Evolutionary conservation across 2,888 invertebrate species (phyloP), one percentile per base, ranked within the genome.

Genomic region (Pomacea canaliculata): DNA sequence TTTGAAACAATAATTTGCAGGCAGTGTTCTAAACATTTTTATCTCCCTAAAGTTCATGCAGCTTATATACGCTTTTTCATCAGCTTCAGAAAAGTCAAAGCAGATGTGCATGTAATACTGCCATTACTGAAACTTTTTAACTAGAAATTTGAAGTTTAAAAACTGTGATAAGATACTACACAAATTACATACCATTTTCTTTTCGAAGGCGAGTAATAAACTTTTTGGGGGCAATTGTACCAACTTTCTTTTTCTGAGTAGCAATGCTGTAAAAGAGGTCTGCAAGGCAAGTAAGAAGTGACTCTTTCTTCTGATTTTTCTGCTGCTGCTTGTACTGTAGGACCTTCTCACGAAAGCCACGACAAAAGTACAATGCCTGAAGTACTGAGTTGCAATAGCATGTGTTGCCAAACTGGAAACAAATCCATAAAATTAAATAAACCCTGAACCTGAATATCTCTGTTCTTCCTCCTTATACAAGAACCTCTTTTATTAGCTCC

Each of bases 371-470:
- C 83, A 99, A 93, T 56, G 99, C 99, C 94, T 99, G 99, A 83
- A 99, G 93, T 85, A 99, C 99, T 68, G 99, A 99, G 92, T 99
- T 99, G 91, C 98, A 98, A 92, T 99, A 99, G 92, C 99, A 99
- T 56, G 99, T 99, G 92, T 99, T 99, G 85, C 99, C 99, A 93
- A 99, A 99, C 92, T 92, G 88, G 78, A 91, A 87, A 66, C 71
- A 67, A 82, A 12, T 66, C 65, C 59, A 62, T 18, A 56, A 69
- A 66, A 16, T 76, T 63, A 23, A 1, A 65, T 62, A 27, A 67
- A 67, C 19, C 37, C 37, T 37, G 37, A 37, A 37, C 37, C 0
- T 37, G 37, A 37, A 37, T 37, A 37, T 37, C 37, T 37, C 37
- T 37, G 37, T 37, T 37, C 37, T 37, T 37, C 37, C 37, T 37